Base-by-base conservation (phyloP, 2,888 invertebrate species). In the Hydrotaea cyrtoneurina region DNA sequence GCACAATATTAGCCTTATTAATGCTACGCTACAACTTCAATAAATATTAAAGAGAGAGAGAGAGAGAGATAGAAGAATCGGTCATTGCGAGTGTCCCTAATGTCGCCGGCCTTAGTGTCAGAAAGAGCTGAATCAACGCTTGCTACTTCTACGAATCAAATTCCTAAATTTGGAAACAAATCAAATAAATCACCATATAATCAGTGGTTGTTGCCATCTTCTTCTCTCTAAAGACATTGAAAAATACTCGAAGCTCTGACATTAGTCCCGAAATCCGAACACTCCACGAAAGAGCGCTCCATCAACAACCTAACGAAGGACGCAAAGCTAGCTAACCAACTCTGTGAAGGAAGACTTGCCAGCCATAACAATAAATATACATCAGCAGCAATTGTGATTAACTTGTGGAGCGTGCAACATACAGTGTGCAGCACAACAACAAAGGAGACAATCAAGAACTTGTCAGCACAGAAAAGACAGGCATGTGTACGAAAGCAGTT, bases 171-270 rank as follows among this genome's bases (percentile, higher is more conserved):
- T 86, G 83, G 83, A 74, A 85, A 79, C 82, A 83, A 86, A 85
- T 87, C 86, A 86, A 86, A 87, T 87, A 88, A 88, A 87, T 88
- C 86, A 86, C 87, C 78, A 86, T 87, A 87, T 87, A 87, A 87
- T 87, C 87, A 86, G 86, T 62, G 64, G 66, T 74, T 66, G 66
- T 74, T 69, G 77, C 57, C 80, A 31, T 66, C 71, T 72, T 23
- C 64, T 66, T 11, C 62, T 46, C 71, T 72, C 11, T 39, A 77
- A 43, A 82, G 82, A 76, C 82, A 86, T 83, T 86, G 75, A 77
- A 75, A 76, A 66, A 78, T 23, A 66, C 39, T 71, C 19, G 36
- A 78, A 77, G 59, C 50, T 11, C 64, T 19, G 21, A 74, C 71
- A 76, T 53, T 74, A 39, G 71, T 72, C 46, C 59, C 39, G 17